Conservation (phyloP, 2,888 invertebrate genomes). For the Nasonovia ribisnigri region DNA sequence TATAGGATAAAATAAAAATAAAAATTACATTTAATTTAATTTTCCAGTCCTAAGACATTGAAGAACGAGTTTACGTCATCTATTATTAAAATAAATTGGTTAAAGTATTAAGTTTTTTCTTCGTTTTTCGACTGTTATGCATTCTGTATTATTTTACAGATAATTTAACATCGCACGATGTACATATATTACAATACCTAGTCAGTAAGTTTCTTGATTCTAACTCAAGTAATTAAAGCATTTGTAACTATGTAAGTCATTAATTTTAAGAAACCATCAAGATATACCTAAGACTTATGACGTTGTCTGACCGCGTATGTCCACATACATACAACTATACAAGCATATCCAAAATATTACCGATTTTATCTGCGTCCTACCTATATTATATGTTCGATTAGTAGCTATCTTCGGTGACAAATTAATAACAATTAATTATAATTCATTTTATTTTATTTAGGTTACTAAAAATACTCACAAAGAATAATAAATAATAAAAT, state of each 20-base stretch:
- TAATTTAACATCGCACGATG: neutral
- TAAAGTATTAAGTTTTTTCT: neutral
- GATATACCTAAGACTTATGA: neutral
- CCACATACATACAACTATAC: neutral
- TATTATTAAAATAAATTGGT: neutral
- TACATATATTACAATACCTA: neutral
- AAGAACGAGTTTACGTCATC: no score
- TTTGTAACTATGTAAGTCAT: neutral
- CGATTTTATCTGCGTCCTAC: neutral
- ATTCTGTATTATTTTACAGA: neutral
- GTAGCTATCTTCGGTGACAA: neutral
- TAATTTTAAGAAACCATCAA: neutral
- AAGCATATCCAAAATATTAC: neutral
- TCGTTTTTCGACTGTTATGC: neutral
- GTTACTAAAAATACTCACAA: neutral
- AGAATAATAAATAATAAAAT: neutral
- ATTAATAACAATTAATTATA: neutral
- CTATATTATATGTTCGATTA: neutral
- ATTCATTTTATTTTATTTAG: neutral
- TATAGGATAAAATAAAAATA: no score
- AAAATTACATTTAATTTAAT: no score
- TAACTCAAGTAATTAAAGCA: neutral
- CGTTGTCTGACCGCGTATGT: neutral
- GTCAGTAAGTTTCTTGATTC: neutral
- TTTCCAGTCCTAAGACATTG: no score